Base-by-base conservation (phyloP, 2,888 invertebrate genomes). In the Phyto melanocephala region DNA sequence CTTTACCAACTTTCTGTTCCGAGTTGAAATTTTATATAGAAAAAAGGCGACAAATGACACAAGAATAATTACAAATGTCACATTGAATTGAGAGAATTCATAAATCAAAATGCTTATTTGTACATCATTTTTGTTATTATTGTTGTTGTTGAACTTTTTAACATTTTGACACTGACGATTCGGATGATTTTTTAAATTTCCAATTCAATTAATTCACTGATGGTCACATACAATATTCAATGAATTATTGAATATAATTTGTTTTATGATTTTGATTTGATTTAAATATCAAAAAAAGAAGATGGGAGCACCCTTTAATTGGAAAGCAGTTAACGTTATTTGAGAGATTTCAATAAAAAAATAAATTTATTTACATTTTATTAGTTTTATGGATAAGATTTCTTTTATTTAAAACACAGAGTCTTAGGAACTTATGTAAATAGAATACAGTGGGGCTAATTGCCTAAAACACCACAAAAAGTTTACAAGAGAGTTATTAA, bases 11-110 rank as follows among this genome's bases (percentile, higher is more conserved):
- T 17, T 8, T 1, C 7, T 20, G 24, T 8, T n/a, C n/a, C 15
- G 17, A 45, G 17, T n/a, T 40, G 37, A 20, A 28, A 42, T 75
- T 80, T 70, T 58, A 50, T 33, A 56, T 52, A 68, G 42, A 65
- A 70, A n/a, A 68, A 68, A 70, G 24, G 79, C 82, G 71, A 82
- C 79, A 83, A 83, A 80, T 80, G 80, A 88, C 76, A 88, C 87
- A 89, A 90, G 89, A 90, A 89, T 90, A 90, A 90, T 90, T 90
- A 88, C 90, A 87, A 88, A 87, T 89, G 89, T 90, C 89, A 90
- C 86, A 87, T 86, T 86, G 86, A 85, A 88, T 88, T 89, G 87
- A 87, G 86, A 86, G 87, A 86, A 86, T 87, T 88, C 89, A 90
- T 90, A 90, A 90, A 90, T 90, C 89, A 89, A 67, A 75, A 54